A percentile compares a stretch with the other conserved stretches of the same genome.
phyloP scores from a whole-genome alignment of 2,113 vertebrate genomes.

The Aldabrachelys gigantea region DNA sequence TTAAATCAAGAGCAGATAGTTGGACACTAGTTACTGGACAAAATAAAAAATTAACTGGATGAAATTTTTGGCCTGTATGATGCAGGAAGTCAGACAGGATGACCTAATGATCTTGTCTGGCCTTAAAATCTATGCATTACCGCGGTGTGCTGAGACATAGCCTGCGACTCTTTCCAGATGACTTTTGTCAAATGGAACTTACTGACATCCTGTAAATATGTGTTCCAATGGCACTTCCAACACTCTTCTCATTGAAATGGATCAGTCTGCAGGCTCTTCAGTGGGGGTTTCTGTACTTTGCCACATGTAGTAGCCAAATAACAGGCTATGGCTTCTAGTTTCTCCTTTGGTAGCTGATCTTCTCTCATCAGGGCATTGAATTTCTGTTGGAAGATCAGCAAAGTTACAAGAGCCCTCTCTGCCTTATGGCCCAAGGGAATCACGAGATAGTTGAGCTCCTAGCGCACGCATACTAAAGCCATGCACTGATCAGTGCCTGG shows the following conservation, averaged over 20 bases:
- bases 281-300: background rate
- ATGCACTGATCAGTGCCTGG: background rate
- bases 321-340: background rate
- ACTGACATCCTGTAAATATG: background rate
- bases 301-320: background rate
- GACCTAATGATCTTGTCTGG: background rate
- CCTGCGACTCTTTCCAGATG: background rate
- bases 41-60: background rate
- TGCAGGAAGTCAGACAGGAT: background rate
- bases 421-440: background rate
- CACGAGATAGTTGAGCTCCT: background rate
- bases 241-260: background rate
- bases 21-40: background rate
- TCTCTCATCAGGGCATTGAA: background rate
- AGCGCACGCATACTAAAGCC: background rate
- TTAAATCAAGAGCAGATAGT: background rate
- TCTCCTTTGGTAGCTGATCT: background rate
- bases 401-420: accelerated
- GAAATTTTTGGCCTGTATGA: background rate
- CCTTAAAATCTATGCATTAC: background rate
- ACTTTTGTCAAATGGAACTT: background rate
- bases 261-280: background rate
- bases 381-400: background rate
- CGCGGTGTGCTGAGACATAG: background rate
- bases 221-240: background rate